Base-by-base conservation (phyloP, 2,888 invertebrate genomes). In the Agriopis aurantiaria region DNA sequence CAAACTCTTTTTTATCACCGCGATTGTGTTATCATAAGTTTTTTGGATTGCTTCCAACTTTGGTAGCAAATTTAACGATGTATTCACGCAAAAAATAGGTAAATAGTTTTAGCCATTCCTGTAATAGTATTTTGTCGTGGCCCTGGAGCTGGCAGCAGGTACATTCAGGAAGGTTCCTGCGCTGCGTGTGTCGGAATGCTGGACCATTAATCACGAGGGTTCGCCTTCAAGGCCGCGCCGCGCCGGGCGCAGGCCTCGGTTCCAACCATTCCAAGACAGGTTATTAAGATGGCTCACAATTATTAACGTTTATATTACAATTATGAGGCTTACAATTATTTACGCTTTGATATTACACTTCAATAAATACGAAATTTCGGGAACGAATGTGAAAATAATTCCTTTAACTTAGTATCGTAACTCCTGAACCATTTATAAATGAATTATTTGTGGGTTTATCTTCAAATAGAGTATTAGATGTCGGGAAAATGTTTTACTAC, bases 131-230 rank as follows among this genome's bases (percentile, higher is more conserved):
- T 11, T 6, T 48, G n/a, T 12, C 6, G 6, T 48, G 3, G n/a
- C n/a, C 48, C 48, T 7, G 7, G 5, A 3, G 1, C 48, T 4
- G n/a, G 33, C n/a, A 11, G 8, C 51, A 14, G 14, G 51, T 51
- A 51, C 51, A 12, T 40, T n/a, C 53, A n/a, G 40, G 53, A 55
- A 40, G 8, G 33, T 40, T 40, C 53, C 53, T 17, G 51, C 51
- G 51, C 17, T 51, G 23, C 51, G 49, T 33, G 23, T 6, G 55
- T 40, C 11, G 56, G 67, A 56, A 67, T 51, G 67, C 67, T 8
- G 55, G n/a, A 51, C 33, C 57, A 67, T 67, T 67, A 56, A 67
- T 67, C 67, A 67, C 49, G 43, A 17, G 56, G n/a, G 48, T 17
- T 45, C 17, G 8, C 43, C 52, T 45, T 23, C 45, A 52, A 52